Percentiles rank a stretch among this genome's conserved stretches.
phyloP scores from a whole-genome alignment of 1,140 invertebrate genomes.

The Pogonognathellus flavescens region DNA sequence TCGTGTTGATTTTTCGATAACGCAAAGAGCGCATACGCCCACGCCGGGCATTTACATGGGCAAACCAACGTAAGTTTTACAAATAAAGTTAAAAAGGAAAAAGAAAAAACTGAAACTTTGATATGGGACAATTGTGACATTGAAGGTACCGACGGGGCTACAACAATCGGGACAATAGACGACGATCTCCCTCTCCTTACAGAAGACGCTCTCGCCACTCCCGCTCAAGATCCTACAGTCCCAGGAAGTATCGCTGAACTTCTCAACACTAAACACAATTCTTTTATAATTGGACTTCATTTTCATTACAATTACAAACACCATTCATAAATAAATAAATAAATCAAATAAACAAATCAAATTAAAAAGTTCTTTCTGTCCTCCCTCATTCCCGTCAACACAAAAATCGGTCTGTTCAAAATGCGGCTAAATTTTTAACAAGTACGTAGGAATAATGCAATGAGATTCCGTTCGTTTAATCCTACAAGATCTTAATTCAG shows the following conservation, averaged over 20 bases:
- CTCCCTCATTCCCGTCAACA: no score
- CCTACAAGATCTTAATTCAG: no score
- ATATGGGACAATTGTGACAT: no score
- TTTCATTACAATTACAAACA: conserved; percentile 6
- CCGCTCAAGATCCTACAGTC: conserved; percentile 85
- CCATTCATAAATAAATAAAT: no score
- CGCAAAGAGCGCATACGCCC: conserved; percentile 95
- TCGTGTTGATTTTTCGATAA: conserved; percentile 96
- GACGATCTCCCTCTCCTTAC: conserved; percentile 77
- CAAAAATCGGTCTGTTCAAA: no score
- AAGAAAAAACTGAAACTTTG: conserved; percentile 58
- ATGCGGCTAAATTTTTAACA: no score
- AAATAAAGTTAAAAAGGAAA: no score
- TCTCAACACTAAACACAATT: conserved; percentile 3
- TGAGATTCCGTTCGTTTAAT: no score
- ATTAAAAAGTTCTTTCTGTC: no score
- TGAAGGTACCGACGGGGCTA: conserved; percentile 59
- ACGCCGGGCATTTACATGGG: conserved; percentile 99
- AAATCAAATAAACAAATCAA: no score
- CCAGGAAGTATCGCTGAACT: conserved; percentile 74
- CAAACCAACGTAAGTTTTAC: conserved; percentile 81
- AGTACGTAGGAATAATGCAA: no score
- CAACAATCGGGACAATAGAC: conserved; percentile 69
- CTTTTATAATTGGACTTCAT: conserved; percentile 49
- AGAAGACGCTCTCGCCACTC: conserved; percentile 77